A percentile compares a stretch with the other conserved stretches of the same genome.
phyloP scores from a whole-genome alignment of 2,797 vertebrate species.

The Poeciliopsis paucimaculata region DNA sequence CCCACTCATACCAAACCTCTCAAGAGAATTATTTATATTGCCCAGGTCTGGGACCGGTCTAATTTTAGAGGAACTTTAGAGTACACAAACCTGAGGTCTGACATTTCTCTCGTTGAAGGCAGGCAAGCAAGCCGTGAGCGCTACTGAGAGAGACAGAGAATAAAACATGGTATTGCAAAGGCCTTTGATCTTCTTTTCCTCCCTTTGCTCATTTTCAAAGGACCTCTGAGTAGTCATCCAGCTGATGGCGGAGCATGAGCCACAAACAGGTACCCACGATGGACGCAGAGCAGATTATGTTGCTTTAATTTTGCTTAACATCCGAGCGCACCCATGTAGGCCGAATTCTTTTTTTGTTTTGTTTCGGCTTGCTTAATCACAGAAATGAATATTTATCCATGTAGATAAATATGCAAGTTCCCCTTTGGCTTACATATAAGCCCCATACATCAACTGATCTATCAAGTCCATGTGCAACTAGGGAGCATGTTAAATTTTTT shows the following conservation, averaged over 20 bases:
- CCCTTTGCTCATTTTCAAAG: conserved; percentile 69
- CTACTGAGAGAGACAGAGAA: conserved; percentile 67
- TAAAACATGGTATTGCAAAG: conserved; percentile 73
- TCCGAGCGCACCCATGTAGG: conserved; percentile 22
- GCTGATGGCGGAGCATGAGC: conserved; percentile 42
- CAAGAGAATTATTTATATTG: conserved; percentile 79
- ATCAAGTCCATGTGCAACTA: conserved; percentile 16
- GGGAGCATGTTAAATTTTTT: conserved; percentile 8
- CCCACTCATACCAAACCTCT: conserved; percentile 53
- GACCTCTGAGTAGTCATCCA: conserved; percentile 56
- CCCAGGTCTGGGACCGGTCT: conserved; percentile 71
- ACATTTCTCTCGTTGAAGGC: conserved; percentile 64
- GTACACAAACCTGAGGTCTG: conserved; percentile 72
- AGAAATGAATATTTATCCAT: conserved; percentile 66
- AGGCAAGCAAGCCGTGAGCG: conserved; percentile 47
- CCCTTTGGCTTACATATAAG: conserved; percentile 44
- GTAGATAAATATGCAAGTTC: conserved; percentile 58
- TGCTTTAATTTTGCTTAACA: conserved; percentile 35
- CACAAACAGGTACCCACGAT: conserved; percentile 38
- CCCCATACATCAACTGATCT: conserved; percentile 50
- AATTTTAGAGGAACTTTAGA: conserved; percentile 71
- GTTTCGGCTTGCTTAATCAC: conserved; percentile 55
- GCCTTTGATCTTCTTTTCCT: conserved; percentile 72
- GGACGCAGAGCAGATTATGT: conserved; percentile 22
- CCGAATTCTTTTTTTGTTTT: conserved; percentile 44